Evolutionary conservation across 2,797 vertebrate genomes (phyloP), one percentile per base, ranked within the genome.

Genomic region (Pangasius sanitwongsei): DNA sequence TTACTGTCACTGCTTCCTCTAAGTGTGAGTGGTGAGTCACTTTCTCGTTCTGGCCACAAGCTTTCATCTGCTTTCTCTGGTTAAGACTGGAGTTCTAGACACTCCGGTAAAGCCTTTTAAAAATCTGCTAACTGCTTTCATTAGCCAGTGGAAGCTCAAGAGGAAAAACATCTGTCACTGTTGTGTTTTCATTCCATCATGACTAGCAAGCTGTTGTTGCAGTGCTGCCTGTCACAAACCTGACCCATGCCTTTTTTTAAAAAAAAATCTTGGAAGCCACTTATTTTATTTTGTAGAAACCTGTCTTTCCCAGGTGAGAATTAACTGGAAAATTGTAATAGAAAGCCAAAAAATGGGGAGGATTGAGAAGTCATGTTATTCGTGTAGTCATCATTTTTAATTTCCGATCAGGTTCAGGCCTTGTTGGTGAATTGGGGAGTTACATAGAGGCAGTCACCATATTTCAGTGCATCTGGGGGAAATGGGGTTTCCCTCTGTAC

Each of bases 401-500:
- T 53, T 88, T 85, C 23, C 65, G 25, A 44, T 48, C 25, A n/a
- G 48, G 28, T 67, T 67, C 9, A 15, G 55, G 48, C 20, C n/a
- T 25, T 4, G n/a, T 7, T 55, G 18, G 1, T 82, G n/a, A 75
- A 86, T 11, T 41, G 53, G 78, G 82, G 61, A 25, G 85, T 72
- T 77, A 77, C 77, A 15, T 75, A 13, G 18, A 77, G 70, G 69
- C 61, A 53, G 31, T 41, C 86, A 41, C 28, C 4, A 65, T 70
- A 44, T 72, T 72, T 89, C 84, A 86, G 53, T 41, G n/a, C 69
- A 37, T 70, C 87, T 82, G 78, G 89, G 55, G 86, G 89, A 86
- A 89, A 87, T 70, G 87, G 90, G 90, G 91, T 88, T 92, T 90
- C 87, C 88, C 90, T 92, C 75, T 70, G 88, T 87, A 84, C 85